These are phyloP conservation scores for Colistium nudipinnis DNA, from an alignment of 2,113 vertebrate genomes.

Conservation along the genomic window DNA sequence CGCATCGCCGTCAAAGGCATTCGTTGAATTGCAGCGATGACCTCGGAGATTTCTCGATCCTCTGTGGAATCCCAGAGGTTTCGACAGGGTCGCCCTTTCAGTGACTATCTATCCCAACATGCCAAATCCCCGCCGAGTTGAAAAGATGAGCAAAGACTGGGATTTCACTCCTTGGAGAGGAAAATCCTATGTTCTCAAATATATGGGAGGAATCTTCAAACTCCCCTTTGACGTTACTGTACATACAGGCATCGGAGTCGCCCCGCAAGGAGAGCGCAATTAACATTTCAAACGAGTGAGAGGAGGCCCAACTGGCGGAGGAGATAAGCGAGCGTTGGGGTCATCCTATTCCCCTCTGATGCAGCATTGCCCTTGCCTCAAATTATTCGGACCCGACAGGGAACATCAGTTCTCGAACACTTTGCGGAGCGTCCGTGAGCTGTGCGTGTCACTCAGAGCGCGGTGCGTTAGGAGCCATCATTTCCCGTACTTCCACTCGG, in stretches of 20 bases:
- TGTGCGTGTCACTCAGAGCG: constrained; percentile 34
- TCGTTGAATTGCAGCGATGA: constrained; percentile 29
- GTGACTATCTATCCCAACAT: constrained; percentile 4
- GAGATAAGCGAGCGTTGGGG: constrained; percentile 74
- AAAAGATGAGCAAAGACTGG: constrained; percentile 11
- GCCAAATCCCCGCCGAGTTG: constrained; percentile 3
- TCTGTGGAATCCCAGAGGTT: not conserved
- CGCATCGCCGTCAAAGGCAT: constrained; percentile 20
- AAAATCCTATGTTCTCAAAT: constrained; percentile 36
- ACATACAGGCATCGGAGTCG: constrained; percentile 48
- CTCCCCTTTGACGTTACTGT: constrained; percentile 45
- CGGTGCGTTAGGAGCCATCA: constrained; percentile 28
- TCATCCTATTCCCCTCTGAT: constrained; percentile 75
- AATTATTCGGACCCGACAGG: constrained; percentile 66
- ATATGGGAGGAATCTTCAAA: constrained; percentile 51
- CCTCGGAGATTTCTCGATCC: not conserved
- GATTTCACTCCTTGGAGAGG: constrained; percentile 31
- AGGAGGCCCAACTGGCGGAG: constrained; percentile 68
- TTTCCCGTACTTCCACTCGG: constrained; percentile 35
- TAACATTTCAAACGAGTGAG: constrained; percentile 74
- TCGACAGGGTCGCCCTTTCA: not conserved
- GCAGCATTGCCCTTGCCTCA: constrained; percentile 60
- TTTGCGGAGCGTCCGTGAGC: constrained; percentile 59
- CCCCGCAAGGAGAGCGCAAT: constrained; percentile 58
- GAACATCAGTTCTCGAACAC: constrained; percentile 57